Evolutionary conservation across 2,797 vertebrate genomes (phyloP).

Genomic region (Argentina silus): DNA sequence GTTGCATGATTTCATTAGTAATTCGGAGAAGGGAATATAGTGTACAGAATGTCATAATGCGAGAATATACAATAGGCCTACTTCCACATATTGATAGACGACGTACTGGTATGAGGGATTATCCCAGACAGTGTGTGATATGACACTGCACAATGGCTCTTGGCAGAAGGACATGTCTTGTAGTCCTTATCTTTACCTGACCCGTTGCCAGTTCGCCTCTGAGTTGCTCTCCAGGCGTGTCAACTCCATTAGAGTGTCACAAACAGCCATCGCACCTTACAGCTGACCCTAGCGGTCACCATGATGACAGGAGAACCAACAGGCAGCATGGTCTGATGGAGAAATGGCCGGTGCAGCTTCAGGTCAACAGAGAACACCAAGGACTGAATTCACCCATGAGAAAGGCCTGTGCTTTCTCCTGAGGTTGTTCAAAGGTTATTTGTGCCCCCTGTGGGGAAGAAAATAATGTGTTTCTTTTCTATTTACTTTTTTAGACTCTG

Average conservation of each 20-base stretch:
- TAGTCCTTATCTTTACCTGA: neutral
- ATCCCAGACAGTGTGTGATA: too few species aligned
- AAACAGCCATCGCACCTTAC: constrained; percentile 27
- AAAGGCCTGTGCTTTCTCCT: constrained; percentile 14
- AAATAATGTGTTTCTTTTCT: too few species aligned
- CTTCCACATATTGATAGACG: too few species aligned
- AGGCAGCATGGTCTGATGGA: constrained; percentile 14
- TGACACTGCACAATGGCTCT: too few species aligned
- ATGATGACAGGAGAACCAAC: constrained; percentile 1
- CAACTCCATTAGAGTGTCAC: constrained; percentile 21
- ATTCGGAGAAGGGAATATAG: too few species aligned
- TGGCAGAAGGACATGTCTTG: too few species aligned
- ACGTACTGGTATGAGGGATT: too few species aligned
- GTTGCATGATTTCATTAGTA: too few species aligned
- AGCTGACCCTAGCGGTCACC: constrained; percentile 23
- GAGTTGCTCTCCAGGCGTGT: constrained; percentile 9
- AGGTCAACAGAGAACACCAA: constrained; percentile 19
- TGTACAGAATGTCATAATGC: too few species aligned
- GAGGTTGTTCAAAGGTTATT: constrained; percentile 15
- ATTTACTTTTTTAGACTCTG: neutral
- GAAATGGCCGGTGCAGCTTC: constrained; percentile 21
- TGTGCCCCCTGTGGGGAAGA: neutral
- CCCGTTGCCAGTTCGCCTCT: neutral
- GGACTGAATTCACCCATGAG: neutral
- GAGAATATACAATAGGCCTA: too few species aligned